phyloP scores from a whole-genome alignment of 2,888 invertebrate genomes.

The Latrodectus hesperus region DNA sequence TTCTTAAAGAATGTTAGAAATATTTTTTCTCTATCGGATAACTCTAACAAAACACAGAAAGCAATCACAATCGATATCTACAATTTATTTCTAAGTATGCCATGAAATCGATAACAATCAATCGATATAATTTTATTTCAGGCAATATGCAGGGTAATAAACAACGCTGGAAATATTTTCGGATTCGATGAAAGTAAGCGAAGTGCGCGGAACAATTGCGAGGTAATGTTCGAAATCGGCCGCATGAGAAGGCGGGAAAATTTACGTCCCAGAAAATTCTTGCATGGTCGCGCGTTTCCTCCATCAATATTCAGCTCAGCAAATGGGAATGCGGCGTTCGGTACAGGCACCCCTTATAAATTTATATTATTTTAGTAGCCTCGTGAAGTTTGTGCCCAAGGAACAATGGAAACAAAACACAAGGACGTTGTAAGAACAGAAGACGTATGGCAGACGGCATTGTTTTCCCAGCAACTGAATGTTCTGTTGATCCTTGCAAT shows the following conservation, averaged over 20 bases:
- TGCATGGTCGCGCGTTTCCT: slow-evolving; percentile 26
- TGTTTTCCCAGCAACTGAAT: background rate
- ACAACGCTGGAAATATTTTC: slow-evolving; percentile 14
- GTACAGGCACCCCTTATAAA: slow-evolving; percentile 1
- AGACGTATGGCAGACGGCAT: background rate
- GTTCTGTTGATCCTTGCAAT: background rate
- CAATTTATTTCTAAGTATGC: background rate
- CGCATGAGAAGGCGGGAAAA: slow-evolving; percentile 10
- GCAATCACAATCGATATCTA: background rate
- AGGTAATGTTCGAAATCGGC: slow-evolving; percentile 21
- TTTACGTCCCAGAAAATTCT: slow-evolving; percentile 39
- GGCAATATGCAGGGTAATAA: slow-evolving; percentile 22
- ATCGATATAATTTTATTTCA: slow-evolving; percentile 33
- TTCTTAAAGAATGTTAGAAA: no score
- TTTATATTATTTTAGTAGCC: slow-evolving; percentile 28
- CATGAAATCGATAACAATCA: slow-evolving; percentile 38
- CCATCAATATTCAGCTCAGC: slow-evolving; percentile 18
- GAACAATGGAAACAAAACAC: slow-evolving; percentile 21
- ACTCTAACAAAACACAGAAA: background rate
- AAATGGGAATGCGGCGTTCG: slow-evolving; percentile 15
- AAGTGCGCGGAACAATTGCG: background rate
- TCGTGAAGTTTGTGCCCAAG: slow-evolving; percentile 26
- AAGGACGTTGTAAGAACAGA: slow-evolving; percentile 25
- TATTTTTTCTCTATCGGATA: no score
- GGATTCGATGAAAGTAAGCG: background rate